phyloP scores from a whole-genome alignment of 37 sponge, comb jelly and placozoan genomes.

The Chondrosia reniformis region DNA sequence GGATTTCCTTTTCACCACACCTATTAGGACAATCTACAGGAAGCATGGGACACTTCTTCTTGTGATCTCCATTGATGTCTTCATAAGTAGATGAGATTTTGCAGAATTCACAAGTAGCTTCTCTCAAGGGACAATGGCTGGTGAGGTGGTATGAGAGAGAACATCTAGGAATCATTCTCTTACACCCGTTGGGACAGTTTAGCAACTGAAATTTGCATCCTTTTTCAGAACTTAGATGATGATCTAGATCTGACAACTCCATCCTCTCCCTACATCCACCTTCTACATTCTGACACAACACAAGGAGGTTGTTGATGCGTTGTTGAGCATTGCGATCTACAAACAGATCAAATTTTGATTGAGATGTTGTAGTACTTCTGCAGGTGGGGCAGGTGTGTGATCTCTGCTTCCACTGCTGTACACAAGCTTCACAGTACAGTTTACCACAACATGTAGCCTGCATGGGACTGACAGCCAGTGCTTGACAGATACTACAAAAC shows the following conservation, averaged over 20 bases:
- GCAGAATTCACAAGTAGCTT: slow-evolving; percentile 52
- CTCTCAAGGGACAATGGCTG: slow-evolving; percentile 34
- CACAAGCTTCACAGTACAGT: slow-evolving; percentile 57
- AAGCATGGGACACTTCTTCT: slow-evolving; percentile 37
- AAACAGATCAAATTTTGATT: not conserved
- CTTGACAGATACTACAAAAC: too few relatives aligned
- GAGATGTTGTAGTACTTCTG: not conserved
- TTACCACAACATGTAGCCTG: slow-evolving; percentile 70
- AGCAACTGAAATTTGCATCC: slow-evolving; percentile 36
- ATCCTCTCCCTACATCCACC: slow-evolving; percentile 55
- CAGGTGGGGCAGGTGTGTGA: slow-evolving; percentile 55
- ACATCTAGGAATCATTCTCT: slow-evolving; percentile 7
- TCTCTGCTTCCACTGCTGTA: slow-evolving; percentile 35
- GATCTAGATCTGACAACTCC: slow-evolving; percentile 21
- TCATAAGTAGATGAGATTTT: slow-evolving; percentile 28
- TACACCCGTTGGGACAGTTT: slow-evolving; percentile 50
- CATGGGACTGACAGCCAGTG: too few relatives aligned
- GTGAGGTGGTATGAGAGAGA: slow-evolving; percentile 34
- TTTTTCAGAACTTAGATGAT: slow-evolving; percentile 24
- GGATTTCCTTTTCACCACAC: slow-evolving; percentile 33
- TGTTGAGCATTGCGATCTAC: slow-evolving; percentile 11
- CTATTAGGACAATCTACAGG: slow-evolving; percentile 51
- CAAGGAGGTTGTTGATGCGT: slow-evolving; percentile 17
- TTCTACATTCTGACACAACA: slow-evolving; percentile 36
- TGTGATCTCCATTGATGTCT: slow-evolving; percentile 39